Evolutionary conservation across 2,797 vertebrate species (phyloP).

Genomic region (Bradypodion ventrale): DNA sequence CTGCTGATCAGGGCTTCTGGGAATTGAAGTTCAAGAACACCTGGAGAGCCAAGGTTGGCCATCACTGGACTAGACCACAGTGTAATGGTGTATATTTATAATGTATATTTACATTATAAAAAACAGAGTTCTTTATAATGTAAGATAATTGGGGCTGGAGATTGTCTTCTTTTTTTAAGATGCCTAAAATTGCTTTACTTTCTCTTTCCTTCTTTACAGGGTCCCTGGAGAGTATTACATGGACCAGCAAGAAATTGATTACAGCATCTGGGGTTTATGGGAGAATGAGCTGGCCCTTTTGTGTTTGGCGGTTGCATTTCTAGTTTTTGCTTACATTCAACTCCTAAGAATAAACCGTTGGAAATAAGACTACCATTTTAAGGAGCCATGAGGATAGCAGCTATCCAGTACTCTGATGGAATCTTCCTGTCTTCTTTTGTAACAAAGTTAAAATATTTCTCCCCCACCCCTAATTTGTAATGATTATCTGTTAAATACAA

Average conservation of each 20-base stretch:
- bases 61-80: too few relatives aligned
- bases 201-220: slow-evolving; percentile 52
- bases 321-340: slow-evolving; percentile 79
- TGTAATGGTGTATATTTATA: too few relatives aligned
- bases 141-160: too few relatives aligned
- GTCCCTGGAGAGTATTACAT: slow-evolving; percentile 75
- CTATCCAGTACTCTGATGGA: neutral
- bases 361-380: slow-evolving; percentile 72
- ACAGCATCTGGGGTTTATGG: slow-evolving; percentile 84
- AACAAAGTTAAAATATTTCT: neutral
- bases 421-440: neutral
- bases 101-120: too few relatives aligned
- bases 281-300: slow-evolving; percentile 82
- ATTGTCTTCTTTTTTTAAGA: neutral
- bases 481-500: neutral
- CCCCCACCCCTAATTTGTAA: neutral
- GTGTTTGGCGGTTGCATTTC: slow-evolving; percentile 72
- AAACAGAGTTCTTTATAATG: too few relatives aligned
- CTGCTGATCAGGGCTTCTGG: too few relatives aligned
- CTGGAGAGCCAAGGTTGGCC: too few relatives aligned
- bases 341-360: slow-evolving; percentile 81
- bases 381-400: neutral
- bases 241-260: slow-evolving; percentile 70
- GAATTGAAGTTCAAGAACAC: too few relatives aligned
- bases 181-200: neutral